These are phyloP conservation scores for Argentina silus DNA, from an alignment of 2,797 vertebrate species.

Conservation along the genomic window DNA sequence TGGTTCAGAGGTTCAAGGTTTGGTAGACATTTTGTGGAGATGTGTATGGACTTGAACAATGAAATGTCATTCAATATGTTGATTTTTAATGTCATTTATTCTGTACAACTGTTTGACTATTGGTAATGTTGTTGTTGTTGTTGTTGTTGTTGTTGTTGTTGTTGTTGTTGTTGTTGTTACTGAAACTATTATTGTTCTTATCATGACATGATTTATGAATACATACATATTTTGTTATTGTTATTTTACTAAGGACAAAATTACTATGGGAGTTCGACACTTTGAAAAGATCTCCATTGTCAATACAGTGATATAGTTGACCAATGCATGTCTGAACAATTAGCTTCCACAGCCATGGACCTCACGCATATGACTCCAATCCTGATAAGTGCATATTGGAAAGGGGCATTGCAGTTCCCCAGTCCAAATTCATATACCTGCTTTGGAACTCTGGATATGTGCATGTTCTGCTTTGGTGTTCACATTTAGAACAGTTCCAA, in stretches of 20 bases:
- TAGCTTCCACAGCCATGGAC: background rate
- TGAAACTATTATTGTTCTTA: slow-evolving; percentile 35
- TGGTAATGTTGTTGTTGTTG: background rate
- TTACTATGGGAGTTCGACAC: slow-evolving; percentile 15
- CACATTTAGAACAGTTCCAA: background rate
- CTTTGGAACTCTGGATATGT: background rate
- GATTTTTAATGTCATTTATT: slow-evolving; percentile 40
- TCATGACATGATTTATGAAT: slow-evolving; percentile 25
- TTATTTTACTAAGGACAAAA: slow-evolving; percentile 18
- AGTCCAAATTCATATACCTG: background rate
- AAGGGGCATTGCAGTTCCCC: background rate
- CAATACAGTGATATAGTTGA: slow-evolving; percentile 11
- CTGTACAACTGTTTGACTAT: slow-evolving; percentile 26
- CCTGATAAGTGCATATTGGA: background rate
- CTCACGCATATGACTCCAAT: background rate
- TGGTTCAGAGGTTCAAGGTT: slow-evolving; percentile 7
- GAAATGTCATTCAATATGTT: slow-evolving; percentile 31
- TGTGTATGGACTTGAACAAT: slow-evolving; percentile 6
- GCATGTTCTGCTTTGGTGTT: background rate
- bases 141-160: slow-evolving; percentile 16
- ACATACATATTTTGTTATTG: slow-evolving; percentile 26
- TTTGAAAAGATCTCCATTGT: slow-evolving; percentile 13
- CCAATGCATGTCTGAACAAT: slow-evolving; percentile 11
- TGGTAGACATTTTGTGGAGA: background rate
- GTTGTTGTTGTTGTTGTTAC: slow-evolving; percentile 39